A percentile compares a stretch with the other conserved stretches of the same genome.
Evolutionary conservation across 2,113 vertebrate genomes (phyloP).

Genomic region (Alces alces): DNA sequence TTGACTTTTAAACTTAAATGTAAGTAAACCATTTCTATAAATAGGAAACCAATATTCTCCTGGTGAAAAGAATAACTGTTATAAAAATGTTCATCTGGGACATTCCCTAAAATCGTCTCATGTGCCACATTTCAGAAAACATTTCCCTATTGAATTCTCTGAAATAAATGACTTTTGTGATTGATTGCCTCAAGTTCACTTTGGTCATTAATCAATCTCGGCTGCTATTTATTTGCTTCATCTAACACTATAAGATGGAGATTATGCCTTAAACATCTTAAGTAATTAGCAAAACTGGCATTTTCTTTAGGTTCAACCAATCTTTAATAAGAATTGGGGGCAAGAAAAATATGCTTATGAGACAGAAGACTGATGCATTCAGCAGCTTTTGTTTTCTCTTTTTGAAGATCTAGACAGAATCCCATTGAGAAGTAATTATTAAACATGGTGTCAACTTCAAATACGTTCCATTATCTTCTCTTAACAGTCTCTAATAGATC

Average conservation of each 20-base stretch:
- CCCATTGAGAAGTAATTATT: neutral
- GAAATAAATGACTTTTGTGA: neutral
- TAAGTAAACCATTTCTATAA: neutral
- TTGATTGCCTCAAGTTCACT: conserved; percentile 13
- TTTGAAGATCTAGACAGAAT: neutral
- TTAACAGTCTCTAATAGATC: neutral
- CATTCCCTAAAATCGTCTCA: neutral
- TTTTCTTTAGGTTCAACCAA: conserved; percentile 34
- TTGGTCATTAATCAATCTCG: conserved; percentile 43
- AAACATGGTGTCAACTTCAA: neutral
- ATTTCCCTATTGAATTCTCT: neutral
- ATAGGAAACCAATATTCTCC: neutral
- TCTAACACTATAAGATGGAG: conserved; percentile 23
- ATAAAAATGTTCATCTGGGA: neutral
- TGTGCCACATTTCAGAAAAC: neutral
- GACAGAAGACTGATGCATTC: neutral
- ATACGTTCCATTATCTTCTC: neutral
- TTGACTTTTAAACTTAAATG: neutral
- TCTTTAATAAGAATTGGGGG: conserved; percentile 27
- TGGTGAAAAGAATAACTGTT: neutral
- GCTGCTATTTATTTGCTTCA: conserved; percentile 54
- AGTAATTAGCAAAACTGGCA: conserved; percentile 41
- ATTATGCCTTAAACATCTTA: conserved; percentile 33
- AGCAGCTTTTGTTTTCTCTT: neutral
- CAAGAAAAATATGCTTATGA: neutral